phyloP scores from a whole-genome alignment of 2,113 vertebrate genomes.

The Ochotona curzoniae region DNA sequence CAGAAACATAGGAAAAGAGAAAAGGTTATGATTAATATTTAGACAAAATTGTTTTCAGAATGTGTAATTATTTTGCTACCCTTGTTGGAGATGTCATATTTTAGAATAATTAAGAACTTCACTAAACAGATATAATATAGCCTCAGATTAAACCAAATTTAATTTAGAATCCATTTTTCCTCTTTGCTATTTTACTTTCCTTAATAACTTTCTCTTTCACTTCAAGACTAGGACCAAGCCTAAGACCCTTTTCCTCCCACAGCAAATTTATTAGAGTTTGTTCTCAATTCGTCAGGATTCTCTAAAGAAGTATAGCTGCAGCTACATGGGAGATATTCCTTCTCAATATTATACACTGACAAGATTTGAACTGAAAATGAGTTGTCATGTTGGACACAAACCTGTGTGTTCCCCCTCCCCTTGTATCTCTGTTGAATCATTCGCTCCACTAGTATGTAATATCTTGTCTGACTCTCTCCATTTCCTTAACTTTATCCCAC shows the following conservation, averaged over 20 bases:
- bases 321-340: neutral
- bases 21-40: constrained; percentile 41
- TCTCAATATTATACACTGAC: neutral
- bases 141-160: neutral
- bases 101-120: neutral
- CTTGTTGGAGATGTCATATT: neutral
- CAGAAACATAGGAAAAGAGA: neutral
- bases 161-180: neutral
- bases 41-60: constrained; percentile 40
- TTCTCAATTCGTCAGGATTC: neutral
- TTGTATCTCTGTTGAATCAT: neutral
- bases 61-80: neutral
- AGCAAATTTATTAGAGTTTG: neutral
- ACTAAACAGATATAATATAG: neutral
- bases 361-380: neutral
- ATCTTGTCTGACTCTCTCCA: fast-evolving
- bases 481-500: neutral
- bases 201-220: neutral
- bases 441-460: neutral
- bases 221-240: neutral
- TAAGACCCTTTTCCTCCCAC: neutral
- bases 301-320: constrained; percentile 6
- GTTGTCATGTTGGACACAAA: constrained; percentile 7
- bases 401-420: neutral
- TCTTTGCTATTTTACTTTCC: neutral